Conservation (phyloP, 2,113 vertebrate species). For the Ahaetulla prasina region DNA sequence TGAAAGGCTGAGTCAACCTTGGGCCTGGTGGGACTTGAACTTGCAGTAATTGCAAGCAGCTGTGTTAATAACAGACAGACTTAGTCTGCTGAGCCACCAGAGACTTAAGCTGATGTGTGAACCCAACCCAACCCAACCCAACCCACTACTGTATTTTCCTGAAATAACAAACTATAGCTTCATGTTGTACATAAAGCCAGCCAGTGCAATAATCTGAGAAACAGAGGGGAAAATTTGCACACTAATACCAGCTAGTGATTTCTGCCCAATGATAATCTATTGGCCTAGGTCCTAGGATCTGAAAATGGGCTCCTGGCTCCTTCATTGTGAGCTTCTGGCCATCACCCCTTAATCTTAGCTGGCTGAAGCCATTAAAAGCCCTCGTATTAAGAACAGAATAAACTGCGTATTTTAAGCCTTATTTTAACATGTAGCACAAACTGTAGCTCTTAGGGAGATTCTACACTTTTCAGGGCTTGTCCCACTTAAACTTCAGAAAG, state of each 20-base stretch:
- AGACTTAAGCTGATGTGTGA: background rate
- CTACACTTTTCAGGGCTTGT: background rate
- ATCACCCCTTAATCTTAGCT: background rate
- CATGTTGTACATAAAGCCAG: background rate
- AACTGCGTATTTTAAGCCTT: background rate
- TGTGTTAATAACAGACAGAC: too few species aligned
- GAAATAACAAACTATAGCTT: background rate
- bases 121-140: background rate
- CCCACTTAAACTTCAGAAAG: background rate
- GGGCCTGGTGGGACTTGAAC: too few species aligned
- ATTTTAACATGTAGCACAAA: too few species aligned
- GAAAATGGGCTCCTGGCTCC: background rate
- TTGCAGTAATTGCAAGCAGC: too few species aligned
- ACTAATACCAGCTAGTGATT: background rate
- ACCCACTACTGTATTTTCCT: background rate
- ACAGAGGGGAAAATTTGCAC: background rate
- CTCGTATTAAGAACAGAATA: background rate
- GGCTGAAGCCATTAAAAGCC: background rate
- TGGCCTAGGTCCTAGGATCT: background rate
- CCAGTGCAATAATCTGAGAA: background rate
- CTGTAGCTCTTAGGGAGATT: background rate
- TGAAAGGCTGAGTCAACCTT: too few species aligned
- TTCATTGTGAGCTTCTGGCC: background rate
- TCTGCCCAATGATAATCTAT: background rate
- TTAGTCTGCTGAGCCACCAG: too few species aligned